Base-by-base conservation (phyloP, 2,797 vertebrate species). In the Enteromius paludinosus region DNA sequence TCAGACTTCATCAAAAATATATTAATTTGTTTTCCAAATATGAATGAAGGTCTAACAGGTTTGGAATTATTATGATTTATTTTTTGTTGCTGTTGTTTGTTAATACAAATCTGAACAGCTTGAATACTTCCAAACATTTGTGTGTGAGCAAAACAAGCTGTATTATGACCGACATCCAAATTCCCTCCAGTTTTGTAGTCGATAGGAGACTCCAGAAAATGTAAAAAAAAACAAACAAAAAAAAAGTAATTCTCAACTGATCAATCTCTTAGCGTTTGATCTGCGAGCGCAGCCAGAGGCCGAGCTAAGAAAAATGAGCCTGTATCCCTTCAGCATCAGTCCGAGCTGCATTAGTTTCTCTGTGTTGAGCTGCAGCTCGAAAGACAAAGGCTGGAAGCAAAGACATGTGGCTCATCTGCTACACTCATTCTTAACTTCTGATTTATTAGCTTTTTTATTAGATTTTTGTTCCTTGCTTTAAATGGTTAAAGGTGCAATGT, bases 221-320 rank as follows among this genome's bases (percentile, higher is more conserved):
- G 7, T n/a, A n/a, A n/a, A 61, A 78, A 74, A 84, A 33, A 47
- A 56, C 17, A 79, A 30, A n/a, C n/a, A n/a, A n/a, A n/a, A n/a
- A 65, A 17, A 72, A 75, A 12, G 28, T 9, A 8, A 4, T 17
- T 83, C 72, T 80, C 35, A 74, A 84, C 65, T 84, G 82, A 87
- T 85, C 87, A 85, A 82, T 87, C 79, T 84, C 70, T 72, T 25
- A 62, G 65, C 52, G 15, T 87, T 84, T 84, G 85, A 85, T 86
- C 81, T 85, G 85, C 69, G n/a, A 86, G 87, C 85, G 47, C 82
- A 82, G 81, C 84, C 85, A 78, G 85, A 78, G 66, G 86, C 75
- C 70, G 54, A 72, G 79, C 69, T 68, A 65, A 86, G 83, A 86
- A 86, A 87, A 85, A 86, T 85, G 82, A 87, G 78, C 23, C 23